These are phyloP conservation scores for Gasterosteus aculeatus DNA, from an alignment of 2,113 vertebrate species.

Conservation along the genomic window DNA sequence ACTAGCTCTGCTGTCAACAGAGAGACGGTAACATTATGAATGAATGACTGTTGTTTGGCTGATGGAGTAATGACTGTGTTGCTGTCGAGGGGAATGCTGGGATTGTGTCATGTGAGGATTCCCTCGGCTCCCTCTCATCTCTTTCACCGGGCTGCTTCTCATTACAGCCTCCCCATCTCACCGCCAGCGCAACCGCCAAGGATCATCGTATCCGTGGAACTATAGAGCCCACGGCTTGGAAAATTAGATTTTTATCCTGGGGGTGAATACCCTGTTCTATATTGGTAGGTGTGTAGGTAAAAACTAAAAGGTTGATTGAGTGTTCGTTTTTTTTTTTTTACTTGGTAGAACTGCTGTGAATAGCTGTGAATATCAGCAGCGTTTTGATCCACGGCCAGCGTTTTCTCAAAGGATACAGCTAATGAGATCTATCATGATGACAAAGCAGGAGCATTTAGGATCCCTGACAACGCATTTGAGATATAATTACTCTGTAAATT, in stretches of 20 bases:
- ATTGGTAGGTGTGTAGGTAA: neutral
- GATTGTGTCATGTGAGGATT: conserved; percentile 56
- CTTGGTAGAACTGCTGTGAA: neutral
- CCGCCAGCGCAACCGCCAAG: conserved; percentile 23
- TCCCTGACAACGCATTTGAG: conserved; percentile 19
- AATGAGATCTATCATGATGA: neutral
- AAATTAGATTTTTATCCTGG: conserved; percentile 15
- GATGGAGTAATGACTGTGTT: conserved; percentile 40
- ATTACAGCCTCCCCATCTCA: conserved; percentile 29
- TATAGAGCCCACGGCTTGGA: neutral
- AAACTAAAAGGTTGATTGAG: neutral
- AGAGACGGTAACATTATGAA: conserved; percentile 22
- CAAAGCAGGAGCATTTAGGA: conserved; percentile 4
- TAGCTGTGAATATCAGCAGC: neutral
- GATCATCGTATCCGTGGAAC: conserved; percentile 23
- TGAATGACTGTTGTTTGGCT: conserved; percentile 45
- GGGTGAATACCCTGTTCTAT: neutral
- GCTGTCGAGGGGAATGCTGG: conserved; percentile 25
- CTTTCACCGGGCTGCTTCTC: conserved; percentile 38
- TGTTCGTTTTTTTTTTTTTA: neutral
- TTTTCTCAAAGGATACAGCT: neutral
- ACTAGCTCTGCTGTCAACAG: conserved; percentile 13
- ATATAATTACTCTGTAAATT: conserved; percentile 38
- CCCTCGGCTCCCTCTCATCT: conserved; percentile 59
- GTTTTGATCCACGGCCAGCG: neutral